phyloP scores from a whole-genome alignment of 92 coral and sea anemone species.

The Hydrozoanthus gracilis region DNA sequence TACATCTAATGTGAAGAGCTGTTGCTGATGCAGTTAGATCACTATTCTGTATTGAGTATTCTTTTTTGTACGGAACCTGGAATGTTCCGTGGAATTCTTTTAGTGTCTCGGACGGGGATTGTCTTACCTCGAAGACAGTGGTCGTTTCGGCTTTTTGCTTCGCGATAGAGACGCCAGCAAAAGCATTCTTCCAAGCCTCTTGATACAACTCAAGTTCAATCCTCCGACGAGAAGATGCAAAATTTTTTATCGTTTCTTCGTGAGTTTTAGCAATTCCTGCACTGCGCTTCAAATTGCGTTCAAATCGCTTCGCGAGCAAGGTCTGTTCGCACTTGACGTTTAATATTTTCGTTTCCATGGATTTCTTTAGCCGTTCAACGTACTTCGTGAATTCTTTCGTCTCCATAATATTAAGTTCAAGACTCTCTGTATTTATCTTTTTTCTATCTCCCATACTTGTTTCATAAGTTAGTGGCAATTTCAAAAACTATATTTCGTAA shows the following conservation, averaged over 20 bases:
- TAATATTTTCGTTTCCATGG: conserved; percentile 64
- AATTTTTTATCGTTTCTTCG: conserved; percentile 63
- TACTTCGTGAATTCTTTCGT: conserved; percentile 58
- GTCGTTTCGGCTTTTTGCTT: neutral
- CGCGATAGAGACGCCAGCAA: conserved; percentile 7
- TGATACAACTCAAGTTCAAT: conserved; percentile 43
- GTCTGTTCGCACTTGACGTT: conserved; percentile 71
- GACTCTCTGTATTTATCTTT: conserved; percentile 72
- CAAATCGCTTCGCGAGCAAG: conserved; percentile 73
- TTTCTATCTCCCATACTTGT: conserved; percentile 69
- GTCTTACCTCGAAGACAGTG: neutral
- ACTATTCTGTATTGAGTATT: conserved; percentile 66
- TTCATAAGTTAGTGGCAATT: too few relatives aligned
- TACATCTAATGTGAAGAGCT: conserved; percentile 78
- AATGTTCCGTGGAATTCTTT: conserved; percentile 75
- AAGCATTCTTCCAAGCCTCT: conserved; percentile 28
- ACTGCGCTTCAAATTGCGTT: conserved; percentile 71
- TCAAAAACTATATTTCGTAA: too few relatives aligned
- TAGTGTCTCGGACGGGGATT: conserved; percentile 60
- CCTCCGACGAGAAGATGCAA: conserved; percentile 60
- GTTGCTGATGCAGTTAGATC: conserved; percentile 75
- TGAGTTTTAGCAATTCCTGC: conserved; percentile 74
- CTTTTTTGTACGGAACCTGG: conserved; percentile 84
- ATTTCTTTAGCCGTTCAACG: conserved; percentile 65
- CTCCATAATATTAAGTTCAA: conserved; percentile 81